A percentile compares a stretch with the other conserved stretches of the same genome.
Conservation (phyloP, 2,113 vertebrate genomes). For the Bothrops jararaca region DNA sequence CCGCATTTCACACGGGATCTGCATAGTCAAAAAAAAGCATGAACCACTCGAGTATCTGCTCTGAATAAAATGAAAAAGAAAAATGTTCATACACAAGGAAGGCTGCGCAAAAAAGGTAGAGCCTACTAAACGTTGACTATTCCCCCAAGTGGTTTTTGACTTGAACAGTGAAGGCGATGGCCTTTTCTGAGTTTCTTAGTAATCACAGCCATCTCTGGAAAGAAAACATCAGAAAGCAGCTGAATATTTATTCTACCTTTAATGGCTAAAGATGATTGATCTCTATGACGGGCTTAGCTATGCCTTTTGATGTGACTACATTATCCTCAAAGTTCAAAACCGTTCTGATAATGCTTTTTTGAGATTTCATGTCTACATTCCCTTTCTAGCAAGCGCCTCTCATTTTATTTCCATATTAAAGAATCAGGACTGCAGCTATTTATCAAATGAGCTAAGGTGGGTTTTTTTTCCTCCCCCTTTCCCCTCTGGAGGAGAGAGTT, state of each 20-base stretch:
- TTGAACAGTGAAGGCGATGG: background rate
- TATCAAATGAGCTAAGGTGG: background rate
- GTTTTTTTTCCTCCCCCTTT: background rate
- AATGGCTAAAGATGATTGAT: background rate
- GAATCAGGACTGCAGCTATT: background rate
- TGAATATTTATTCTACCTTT: background rate
- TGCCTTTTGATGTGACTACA: background rate
- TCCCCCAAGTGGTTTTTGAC: background rate
- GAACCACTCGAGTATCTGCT: background rate
- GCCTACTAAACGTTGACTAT: background rate
- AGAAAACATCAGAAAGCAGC: background rate
- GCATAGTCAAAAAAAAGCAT: no score
- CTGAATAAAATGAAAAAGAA: background rate
- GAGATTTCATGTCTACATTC: background rate
- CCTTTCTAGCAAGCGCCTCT: background rate
- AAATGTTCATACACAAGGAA: background rate
- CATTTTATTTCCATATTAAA: background rate
- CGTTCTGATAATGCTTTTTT: background rate
- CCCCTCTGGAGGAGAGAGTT: background rate
- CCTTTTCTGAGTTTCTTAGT: background rate
- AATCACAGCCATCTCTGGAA: background rate
- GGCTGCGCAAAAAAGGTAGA: background rate
- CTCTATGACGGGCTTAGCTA: background rate
- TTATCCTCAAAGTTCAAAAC: background rate
- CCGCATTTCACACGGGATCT: background rate